Evolutionary conservation across 2,888 invertebrate genomes (phyloP).

Genomic region (Tenthredo amoena): DNA sequence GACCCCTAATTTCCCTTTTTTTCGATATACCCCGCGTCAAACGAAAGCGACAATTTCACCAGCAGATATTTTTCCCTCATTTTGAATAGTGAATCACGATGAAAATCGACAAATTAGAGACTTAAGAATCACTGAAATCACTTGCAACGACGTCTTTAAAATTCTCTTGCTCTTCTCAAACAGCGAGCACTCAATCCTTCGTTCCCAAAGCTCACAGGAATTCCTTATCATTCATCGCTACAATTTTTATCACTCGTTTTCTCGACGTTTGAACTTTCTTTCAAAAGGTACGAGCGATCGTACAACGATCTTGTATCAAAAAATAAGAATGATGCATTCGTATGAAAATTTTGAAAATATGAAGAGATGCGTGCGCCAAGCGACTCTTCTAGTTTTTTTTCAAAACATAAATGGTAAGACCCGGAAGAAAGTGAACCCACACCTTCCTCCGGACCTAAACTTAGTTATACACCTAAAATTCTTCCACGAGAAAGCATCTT

Average conservation of each 20-base stretch:
- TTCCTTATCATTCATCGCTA: neutral
- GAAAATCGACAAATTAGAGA: neutral
- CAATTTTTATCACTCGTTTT: neutral
- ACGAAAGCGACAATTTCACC: neutral
- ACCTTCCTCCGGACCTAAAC: neutral
- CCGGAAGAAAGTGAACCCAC: constrained; percentile 6
- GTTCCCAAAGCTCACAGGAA: neutral
- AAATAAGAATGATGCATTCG: neutral
- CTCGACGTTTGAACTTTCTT: neutral
- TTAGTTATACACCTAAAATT: constrained; percentile 3
- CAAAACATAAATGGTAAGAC: neutral
- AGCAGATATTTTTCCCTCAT: neutral
- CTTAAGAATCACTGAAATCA: neutral
- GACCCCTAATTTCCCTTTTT: neutral
- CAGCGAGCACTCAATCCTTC: neutral
- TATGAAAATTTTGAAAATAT: neutral
- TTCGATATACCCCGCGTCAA: neutral
- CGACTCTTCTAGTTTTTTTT: neutral
- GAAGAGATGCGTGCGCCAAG: neutral
- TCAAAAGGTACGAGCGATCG: neutral
- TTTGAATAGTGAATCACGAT: neutral
- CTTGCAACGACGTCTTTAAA: neutral
- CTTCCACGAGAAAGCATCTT: constrained; percentile 22
- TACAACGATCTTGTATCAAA: neutral
- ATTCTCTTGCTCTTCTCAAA: neutral